A percentile compares a stretch with the other conserved stretches of the same genome.
phyloP scores from a whole-genome alignment of 2,888 invertebrate species.

The Macrophya annulata region DNA sequence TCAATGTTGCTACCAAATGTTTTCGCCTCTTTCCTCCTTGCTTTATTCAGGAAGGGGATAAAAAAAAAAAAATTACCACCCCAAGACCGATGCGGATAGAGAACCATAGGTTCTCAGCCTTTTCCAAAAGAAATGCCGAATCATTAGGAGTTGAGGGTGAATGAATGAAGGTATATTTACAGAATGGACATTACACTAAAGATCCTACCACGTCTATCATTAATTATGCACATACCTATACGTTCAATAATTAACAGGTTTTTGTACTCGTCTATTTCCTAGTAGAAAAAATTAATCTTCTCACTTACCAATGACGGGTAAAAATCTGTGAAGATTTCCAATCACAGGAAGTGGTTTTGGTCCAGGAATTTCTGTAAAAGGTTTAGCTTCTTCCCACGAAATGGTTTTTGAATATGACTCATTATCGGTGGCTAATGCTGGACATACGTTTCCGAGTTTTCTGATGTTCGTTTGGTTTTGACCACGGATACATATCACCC shows the following conservation, averaged over 20 bases:
- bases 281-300: not conserved
- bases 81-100: constrained; percentile 1
- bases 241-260: not conserved
- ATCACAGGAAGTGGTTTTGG: constrained; percentile 62
- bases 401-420: not conserved
- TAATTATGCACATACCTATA: not conserved
- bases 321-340: constrained; percentile 63
- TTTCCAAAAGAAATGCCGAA: constrained; percentile 14
- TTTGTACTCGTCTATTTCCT: not conserved
- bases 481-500: not conserved
- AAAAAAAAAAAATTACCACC: constrained; percentile 5
- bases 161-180: constrained; percentile 13
- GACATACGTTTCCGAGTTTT: constrained; percentile 27
- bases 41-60: not conserved
- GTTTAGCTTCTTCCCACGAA: constrained; percentile 58
- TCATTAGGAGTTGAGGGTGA: not conserved
- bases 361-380: constrained; percentile 62
- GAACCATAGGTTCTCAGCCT: not conserved
- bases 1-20: not conserved
- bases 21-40: not conserved
- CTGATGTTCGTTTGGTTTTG: not conserved
- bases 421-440: constrained; percentile 31
- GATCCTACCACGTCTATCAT: not conserved
- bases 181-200: not conserved
- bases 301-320: constrained; percentile 60